These are phyloP conservation scores for Oryzaephilus surinamensis DNA, from an alignment of 1,140 invertebrate species.

Conservation along the genomic window DNA sequence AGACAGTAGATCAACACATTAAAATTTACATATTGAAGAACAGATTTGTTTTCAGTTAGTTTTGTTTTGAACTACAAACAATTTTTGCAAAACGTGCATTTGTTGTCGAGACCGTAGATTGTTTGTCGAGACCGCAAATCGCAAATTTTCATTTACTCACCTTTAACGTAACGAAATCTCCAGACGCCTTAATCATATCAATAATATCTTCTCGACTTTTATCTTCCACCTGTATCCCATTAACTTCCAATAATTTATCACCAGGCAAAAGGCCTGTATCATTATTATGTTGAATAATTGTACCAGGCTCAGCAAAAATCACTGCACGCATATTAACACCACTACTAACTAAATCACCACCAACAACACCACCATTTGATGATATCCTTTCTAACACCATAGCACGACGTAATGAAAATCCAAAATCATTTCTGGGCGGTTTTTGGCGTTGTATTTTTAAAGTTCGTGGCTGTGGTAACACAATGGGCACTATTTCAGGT, in stretches of 20 bases:
- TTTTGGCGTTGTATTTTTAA: constrained; percentile 72
- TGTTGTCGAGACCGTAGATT: no score
- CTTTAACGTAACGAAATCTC: constrained; percentile 72
- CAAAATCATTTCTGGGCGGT: constrained; percentile 81
- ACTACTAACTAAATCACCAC: not conserved
- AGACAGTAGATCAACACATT: no score
- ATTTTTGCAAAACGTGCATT: no score
- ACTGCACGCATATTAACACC: constrained; percentile 51
- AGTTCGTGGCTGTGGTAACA: constrained; percentile 62
- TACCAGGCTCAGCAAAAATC: constrained; percentile 86
- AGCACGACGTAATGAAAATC: constrained; percentile 84
- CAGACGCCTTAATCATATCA: constrained; percentile 80
- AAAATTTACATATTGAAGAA: no score
- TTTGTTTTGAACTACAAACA: no score
- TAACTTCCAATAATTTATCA: constrained; percentile 85
- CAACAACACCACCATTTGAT: constrained; percentile 1
- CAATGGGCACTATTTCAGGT: constrained; percentile 63
- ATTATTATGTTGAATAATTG: constrained; percentile 59
- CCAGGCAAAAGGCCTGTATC: constrained; percentile 84
- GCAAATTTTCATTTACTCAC: constrained; percentile 48
- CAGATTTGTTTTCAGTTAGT: no score
- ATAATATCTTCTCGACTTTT: constrained; percentile 85
- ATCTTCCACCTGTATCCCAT: constrained; percentile 73
- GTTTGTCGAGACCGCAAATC: no score
- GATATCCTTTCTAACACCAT: constrained; percentile 58